Conservation (phyloP, 2,888 invertebrate genomes). For the Byasa hedistus region DNA sequence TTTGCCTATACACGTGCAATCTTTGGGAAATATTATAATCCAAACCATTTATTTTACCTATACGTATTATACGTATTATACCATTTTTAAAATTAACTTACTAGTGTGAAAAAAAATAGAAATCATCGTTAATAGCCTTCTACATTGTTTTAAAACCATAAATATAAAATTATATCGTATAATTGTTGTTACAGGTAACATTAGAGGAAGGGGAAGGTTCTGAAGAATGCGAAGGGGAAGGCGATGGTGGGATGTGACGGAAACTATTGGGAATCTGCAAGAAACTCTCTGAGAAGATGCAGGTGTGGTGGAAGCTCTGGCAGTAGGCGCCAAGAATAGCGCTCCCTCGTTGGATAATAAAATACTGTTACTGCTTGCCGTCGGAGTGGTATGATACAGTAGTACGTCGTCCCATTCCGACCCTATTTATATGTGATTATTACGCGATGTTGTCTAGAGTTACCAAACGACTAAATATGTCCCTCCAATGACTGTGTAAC, state of each 20-base stretch:
- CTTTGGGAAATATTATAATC: too few species aligned
- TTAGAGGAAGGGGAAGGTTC: constrained; percentile 91
- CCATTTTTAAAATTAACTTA: not conserved
- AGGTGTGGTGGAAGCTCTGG: constrained; percentile 93
- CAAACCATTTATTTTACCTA: too few species aligned
- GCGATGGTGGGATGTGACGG: constrained; percentile 92
- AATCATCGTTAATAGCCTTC: not conserved
- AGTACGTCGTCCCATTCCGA: constrained; percentile 71
- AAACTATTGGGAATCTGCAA: constrained; percentile 94
- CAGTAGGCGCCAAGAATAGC: constrained; percentile 63
- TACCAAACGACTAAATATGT: constrained; percentile 76
- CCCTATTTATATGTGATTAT: constrained; percentile 72
- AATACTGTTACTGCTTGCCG: constrained; percentile 75
- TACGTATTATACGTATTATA: too few species aligned
- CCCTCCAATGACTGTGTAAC: constrained; percentile 77
- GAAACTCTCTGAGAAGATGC: constrained; percentile 93
- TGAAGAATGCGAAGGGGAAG: constrained; percentile 78
- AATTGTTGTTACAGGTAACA: constrained; percentile 82
- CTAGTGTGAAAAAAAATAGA: not conserved
- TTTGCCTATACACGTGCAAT: too few species aligned
- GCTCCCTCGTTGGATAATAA: constrained; percentile 32
- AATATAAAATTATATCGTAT: not conserved
- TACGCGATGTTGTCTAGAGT: constrained; percentile 77
- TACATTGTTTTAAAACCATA: not conserved
- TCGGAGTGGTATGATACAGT: constrained; percentile 66